Base-by-base conservation (phyloP, 37 sponge, comb jelly and placozoan genomes). In the Amphimedon queenslandica region DNA sequence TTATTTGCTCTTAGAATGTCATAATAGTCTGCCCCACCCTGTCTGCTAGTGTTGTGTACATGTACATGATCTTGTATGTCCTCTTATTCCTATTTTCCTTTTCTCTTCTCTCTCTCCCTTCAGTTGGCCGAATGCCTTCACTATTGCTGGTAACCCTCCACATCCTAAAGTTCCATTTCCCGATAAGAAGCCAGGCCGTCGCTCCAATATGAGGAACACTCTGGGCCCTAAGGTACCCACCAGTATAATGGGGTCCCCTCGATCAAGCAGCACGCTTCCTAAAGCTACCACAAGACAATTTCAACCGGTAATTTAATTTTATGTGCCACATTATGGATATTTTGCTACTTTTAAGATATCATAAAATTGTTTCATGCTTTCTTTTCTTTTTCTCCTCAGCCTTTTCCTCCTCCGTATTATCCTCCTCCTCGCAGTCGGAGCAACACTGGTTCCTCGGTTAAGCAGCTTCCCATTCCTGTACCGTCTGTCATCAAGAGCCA, bases 241-340 rank as follows among this genome's bases (percentile, higher is more conserved):
- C 5, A n/a, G 24, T 25, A 60, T n/a, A n/a, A 60, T 60, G 23
- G 5, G 61, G 28, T 29, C 66, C 13, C 3, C 67, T 18, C 57
- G 85, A 27, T n/a, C 77, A 58, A 66, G 67, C 60, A 84, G 78
- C 35, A 84, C 85, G 4, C 74, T 84, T 23, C 85, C 85, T 1
- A 72, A 74, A 13, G 70, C 76, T 58, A 82, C 69, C 41, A 51
- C 76, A 8, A 55, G 76, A 21, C 83, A 82, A 47, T 56, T 70
- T 20, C 83, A 69, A 40, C 77, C 53, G 57, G 74, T 73, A 57
- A 43, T 42, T 25, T 6, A 47, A 47, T 47, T 18, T 47, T 47
- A 13, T n/a, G n/a, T n/a, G 53, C 13, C 28, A 25, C 28, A 60
- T 13, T 25, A n/a, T 60, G 61, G 5, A 60, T 60, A 60, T 11